Conservation (phyloP, 2,797 vertebrate genomes). For the Lithobates sylvaticus region DNA sequence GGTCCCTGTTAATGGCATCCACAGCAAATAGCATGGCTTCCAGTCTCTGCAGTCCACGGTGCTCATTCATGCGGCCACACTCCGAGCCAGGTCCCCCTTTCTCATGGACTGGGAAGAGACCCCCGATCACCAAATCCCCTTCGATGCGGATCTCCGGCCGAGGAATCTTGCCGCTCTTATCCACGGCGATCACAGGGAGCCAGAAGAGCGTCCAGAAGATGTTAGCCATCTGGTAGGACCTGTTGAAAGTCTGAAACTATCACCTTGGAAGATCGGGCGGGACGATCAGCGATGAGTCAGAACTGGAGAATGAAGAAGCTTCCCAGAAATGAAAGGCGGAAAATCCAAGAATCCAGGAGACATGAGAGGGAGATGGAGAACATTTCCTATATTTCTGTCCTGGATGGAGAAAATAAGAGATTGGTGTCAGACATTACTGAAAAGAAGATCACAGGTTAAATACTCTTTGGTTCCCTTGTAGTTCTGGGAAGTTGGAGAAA, state of each 20-base stretch:
- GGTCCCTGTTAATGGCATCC: constrained; percentile 92
- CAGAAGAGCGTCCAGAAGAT: constrained; percentile 42
- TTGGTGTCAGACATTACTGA: neutral
- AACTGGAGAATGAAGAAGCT: neutral
- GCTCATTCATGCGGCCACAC: constrained; percentile 93
- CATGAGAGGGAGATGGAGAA: neutral
- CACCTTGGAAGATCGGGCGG: neutral
- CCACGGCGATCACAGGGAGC: constrained; percentile 10
- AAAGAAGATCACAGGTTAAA: neutral
- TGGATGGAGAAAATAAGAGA: neutral
- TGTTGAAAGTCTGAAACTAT: neutral
- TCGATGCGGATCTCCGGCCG: constrained; percentile 92
- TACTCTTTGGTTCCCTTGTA: neutral
- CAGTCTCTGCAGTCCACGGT: constrained; percentile 94
- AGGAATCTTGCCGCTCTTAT: constrained; percentile 59
- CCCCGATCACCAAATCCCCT: constrained; percentile 94
- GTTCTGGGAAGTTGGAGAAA: no score
- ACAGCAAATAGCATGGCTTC: constrained; percentile 98
- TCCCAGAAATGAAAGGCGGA: neutral
- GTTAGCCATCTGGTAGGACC: constrained; percentile 4
- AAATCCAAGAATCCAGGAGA: neutral
- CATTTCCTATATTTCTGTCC: neutral
- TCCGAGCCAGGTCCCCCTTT: constrained; percentile 90
- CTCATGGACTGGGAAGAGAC: constrained; percentile 94
- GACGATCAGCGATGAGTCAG: neutral